phyloP scores from a whole-genome alignment of 2,797 vertebrate genomes.

The Peromyscus nudipes region DNA sequence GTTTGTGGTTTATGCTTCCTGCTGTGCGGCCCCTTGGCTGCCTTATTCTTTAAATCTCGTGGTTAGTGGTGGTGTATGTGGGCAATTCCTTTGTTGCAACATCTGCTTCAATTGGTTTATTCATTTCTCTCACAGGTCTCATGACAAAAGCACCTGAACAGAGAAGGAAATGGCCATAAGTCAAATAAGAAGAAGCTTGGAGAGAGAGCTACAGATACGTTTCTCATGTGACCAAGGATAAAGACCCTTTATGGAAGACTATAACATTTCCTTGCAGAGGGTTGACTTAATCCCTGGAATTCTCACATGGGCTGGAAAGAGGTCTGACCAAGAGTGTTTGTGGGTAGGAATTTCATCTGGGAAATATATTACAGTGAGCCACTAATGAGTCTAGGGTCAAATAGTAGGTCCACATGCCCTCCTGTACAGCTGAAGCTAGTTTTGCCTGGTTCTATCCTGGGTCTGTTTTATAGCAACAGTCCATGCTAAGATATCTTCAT shows the following conservation, averaged over 20 bases:
- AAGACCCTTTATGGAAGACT: background rate
- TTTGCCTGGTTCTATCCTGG: background rate
- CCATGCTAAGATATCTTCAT: background rate
- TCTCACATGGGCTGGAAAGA: background rate
- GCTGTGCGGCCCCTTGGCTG: too few relatives aligned
- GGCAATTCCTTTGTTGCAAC: background rate
- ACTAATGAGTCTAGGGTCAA: background rate
- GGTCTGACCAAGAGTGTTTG: background rate
- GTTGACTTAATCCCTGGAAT: background rate
- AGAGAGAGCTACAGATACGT: background rate
- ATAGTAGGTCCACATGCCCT: background rate
- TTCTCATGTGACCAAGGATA: background rate
- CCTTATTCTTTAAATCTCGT: too few relatives aligned
- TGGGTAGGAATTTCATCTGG: background rate
- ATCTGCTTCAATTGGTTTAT: background rate
- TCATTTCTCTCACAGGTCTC: background rate
- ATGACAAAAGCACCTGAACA: too few relatives aligned
- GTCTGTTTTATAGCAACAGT: background rate
- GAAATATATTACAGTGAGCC: background rate
- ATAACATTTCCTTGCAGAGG: background rate
- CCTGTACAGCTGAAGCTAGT: background rate
- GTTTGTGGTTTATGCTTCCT: background rate
- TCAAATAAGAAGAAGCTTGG: background rate
- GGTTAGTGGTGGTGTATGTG: background rate
- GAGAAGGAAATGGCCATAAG: background rate